Evolutionary conservation across 2,888 invertebrate species (phyloP).

Genomic region (Zygogramma bicolorata): DNA sequence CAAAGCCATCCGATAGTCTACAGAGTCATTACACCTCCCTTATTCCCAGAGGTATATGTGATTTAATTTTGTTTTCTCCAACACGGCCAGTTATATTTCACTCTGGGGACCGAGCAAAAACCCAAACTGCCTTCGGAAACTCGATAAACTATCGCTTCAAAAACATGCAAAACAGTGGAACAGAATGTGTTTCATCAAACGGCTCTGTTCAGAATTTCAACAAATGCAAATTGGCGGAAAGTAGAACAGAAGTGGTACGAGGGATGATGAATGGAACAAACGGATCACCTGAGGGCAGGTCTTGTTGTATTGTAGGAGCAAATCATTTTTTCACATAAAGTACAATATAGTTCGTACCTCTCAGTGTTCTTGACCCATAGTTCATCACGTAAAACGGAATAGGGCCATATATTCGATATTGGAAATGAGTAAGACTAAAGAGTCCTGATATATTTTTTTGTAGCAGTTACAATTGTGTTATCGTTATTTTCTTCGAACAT

Average conservation of each 20-base stretch:
- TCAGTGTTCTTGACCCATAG: too few species aligned
- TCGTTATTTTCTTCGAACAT: too few species aligned
- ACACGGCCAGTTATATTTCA: slow-evolving; percentile 6
- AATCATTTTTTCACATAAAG: too few species aligned
- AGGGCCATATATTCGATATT: too few species aligned
- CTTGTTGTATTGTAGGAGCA: too few species aligned
- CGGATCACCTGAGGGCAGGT: too few species aligned
- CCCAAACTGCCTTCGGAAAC: slow-evolving; percentile 3
- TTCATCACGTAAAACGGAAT: too few species aligned
- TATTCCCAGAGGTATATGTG: not conserved
- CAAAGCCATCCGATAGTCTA: not conserved
- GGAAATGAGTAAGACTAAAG: too few species aligned
- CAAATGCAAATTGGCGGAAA: not conserved
- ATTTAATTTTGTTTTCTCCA: slow-evolving; percentile 7
- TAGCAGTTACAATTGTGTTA: too few species aligned
- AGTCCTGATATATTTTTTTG: too few species aligned
- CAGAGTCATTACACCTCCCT: not conserved
- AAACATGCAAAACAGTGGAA: slow-evolving; percentile 16
- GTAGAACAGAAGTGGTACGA: not conserved
- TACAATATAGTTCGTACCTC: too few species aligned
- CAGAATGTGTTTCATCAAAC: not conserved
- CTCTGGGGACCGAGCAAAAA: slow-evolving; percentile 13
- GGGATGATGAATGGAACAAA: too few species aligned
- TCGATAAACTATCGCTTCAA: slow-evolving; percentile 12
- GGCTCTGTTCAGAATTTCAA: not conserved